Evolutionary conservation across 2,113 vertebrate species (phyloP).

Genomic region (Petromus typicus): DNA sequence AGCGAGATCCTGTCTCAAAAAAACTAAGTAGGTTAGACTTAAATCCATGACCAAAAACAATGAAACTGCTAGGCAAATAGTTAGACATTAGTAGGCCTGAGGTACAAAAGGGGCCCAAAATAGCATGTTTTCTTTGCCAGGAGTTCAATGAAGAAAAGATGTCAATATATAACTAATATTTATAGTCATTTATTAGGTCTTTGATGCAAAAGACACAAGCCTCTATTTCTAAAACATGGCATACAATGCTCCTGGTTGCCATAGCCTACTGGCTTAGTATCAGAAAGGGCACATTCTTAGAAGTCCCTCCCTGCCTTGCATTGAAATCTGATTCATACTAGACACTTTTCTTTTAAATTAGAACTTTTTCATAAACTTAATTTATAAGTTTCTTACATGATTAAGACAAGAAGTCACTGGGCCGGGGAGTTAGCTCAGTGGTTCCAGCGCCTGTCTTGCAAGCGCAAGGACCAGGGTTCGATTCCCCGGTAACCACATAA

Average conservation of each 20-base stretch:
- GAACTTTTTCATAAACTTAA: not conserved
- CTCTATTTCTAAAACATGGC: not conserved
- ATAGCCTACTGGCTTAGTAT: not conserved
- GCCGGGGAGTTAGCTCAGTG: too few species aligned
- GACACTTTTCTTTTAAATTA: not conserved
- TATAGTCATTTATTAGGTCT: not conserved
- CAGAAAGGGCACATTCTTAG: not conserved
- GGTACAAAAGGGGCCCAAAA: not conserved
- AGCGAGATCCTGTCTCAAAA: too few species aligned
- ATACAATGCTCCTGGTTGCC: not conserved
- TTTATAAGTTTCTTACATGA: not conserved
- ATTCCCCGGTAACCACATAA: too few species aligned
- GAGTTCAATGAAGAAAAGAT: not conserved
- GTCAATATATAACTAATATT: not conserved
- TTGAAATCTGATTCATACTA: not conserved
- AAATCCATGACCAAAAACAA: not conserved
- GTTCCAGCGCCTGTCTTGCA: too few species aligned
- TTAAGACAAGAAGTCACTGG: not conserved
- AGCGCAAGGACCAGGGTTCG: too few species aligned
- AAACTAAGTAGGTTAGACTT: too few species aligned
- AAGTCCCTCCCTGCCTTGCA: not conserved
- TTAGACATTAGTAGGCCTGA: not conserved
- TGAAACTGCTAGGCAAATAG: not conserved
- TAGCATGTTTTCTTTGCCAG: not conserved
- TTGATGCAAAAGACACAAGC: not conserved